A percentile compares a stretch with the other conserved stretches of the same genome.
Evolutionary conservation across 2,888 invertebrate genomes (phyloP).

Genomic region (Embidobia sp.): DNA sequence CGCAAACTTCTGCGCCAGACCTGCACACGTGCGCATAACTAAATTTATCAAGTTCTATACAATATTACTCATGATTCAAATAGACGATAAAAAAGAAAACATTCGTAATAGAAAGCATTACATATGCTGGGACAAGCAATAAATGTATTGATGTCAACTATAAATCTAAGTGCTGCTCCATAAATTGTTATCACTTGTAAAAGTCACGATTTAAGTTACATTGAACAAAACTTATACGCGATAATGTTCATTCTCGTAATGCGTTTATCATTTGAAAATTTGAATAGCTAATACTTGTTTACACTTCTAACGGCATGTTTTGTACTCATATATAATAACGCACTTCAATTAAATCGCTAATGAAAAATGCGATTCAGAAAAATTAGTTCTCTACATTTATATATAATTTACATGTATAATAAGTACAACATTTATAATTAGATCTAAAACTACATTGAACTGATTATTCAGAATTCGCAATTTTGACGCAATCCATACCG

Average conservation of each 20-base stretch:
- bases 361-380: no score
- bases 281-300: constrained; percentile 5
- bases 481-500: no score
- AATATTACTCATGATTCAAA: constrained; percentile 1
- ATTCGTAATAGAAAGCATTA: constrained; percentile 35
- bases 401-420: background rate
- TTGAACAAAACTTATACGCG: constrained; percentile 34
- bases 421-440: constrained; percentile 13
- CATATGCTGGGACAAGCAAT: constrained; percentile 40
- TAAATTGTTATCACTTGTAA: constrained; percentile 25
- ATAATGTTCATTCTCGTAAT: constrained; percentile 10
- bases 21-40: no score
- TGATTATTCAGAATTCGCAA: no score
- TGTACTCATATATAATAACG: no score
- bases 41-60: background rate
- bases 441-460: no score
- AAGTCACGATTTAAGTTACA: constrained; percentile 35
- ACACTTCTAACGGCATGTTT: no score
- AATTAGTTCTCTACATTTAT: no score
- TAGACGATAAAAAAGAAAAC: constrained; percentile 6
- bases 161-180: constrained; percentile 36
- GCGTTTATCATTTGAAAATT: constrained; percentile 16
- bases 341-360: no score
- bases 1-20: no score
- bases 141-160: constrained; percentile 46